Percentiles rank a stretch among this genome's conserved stretches.
Evolutionary conservation across 2,797 vertebrate species (phyloP).

Genomic region (Aphelocoma californica): DNA sequence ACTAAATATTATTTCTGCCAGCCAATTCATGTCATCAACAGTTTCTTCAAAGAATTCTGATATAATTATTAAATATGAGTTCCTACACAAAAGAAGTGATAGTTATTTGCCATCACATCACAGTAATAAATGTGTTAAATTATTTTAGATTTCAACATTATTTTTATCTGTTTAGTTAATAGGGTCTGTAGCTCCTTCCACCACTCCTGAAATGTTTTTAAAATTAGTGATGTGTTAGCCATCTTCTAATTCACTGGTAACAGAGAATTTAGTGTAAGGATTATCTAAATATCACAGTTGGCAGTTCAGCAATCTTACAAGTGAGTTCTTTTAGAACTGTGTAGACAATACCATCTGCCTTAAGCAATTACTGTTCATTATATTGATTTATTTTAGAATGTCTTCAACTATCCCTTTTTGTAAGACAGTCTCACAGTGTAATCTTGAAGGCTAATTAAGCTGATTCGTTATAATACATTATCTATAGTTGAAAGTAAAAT

Average conservation of each 20-base stretch:
- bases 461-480: not conserved
- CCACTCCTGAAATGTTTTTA: not conserved
- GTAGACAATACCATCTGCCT: not conserved
- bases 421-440: not conserved
- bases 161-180: not conserved
- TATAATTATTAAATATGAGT: not conserved
- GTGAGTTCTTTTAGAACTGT: not conserved
- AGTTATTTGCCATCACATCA: not conserved
- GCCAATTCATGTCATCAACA: not conserved
- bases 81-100: not conserved
- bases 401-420: not conserved
- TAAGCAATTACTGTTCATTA: conserved; percentile 17
- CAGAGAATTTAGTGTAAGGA: not conserved
- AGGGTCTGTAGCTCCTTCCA: not conserved
- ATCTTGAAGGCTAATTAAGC: not conserved
- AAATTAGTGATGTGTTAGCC: not conserved
- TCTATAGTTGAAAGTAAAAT: not conserved
- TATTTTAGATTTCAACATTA: not conserved
- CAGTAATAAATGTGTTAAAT: not conserved
- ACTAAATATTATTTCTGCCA: not conserved
- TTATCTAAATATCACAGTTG: conserved; percentile 2
- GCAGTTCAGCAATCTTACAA: not conserved
- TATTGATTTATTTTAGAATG: conserved; percentile 26
- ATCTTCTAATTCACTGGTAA: not conserved
- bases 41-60: not conserved